These are phyloP conservation scores for Panorpa germanica DNA, from an alignment of 2,888 invertebrate genomes.

Conservation along the genomic window DNA sequence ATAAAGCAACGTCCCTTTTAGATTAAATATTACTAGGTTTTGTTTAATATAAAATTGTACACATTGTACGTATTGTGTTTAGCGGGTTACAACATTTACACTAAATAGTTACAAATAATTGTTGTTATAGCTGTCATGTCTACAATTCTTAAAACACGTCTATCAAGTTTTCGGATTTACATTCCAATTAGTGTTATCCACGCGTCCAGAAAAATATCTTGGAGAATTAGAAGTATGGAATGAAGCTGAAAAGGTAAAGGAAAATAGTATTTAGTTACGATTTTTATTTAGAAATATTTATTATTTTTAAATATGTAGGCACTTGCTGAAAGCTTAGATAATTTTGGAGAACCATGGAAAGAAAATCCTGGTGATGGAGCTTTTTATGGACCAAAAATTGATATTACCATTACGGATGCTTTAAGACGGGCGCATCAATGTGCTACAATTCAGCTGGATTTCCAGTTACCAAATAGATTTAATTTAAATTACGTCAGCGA, in stretches of 20 bases:
- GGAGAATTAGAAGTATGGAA: conserved; percentile 86
- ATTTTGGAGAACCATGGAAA: conserved; percentile 75
- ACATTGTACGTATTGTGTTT: too few species aligned
- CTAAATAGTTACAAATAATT: too few species aligned
- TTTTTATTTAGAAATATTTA: conserved; percentile 5
- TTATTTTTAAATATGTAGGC: conserved; percentile 30
- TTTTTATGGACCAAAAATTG: conserved; percentile 98
- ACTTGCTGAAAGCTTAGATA: conserved; percentile 64
- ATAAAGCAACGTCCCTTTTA: too few species aligned
- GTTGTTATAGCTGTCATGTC: too few species aligned
- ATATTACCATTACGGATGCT: conserved; percentile 92
- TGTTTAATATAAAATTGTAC: too few species aligned
- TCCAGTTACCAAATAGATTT: conserved; percentile 71
- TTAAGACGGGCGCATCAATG: conserved; percentile 80
- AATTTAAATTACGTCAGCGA: conserved; percentile 39
- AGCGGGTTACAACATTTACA: too few species aligned
- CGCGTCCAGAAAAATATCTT: conserved; percentile 84
- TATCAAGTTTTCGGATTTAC: conserved; percentile 90
- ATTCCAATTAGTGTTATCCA: conserved; percentile 81
- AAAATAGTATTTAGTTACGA: conserved; percentile 22
- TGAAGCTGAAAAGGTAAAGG: conserved; percentile 76
- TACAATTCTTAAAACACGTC: conserved; percentile 78
- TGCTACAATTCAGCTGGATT: conserved; percentile 96
- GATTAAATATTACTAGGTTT: too few species aligned
- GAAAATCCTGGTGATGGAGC: conserved; percentile 93